phyloP scores from a whole-genome alignment of 1,140 invertebrate species.

The Propsilocerus akamusi region DNA sequence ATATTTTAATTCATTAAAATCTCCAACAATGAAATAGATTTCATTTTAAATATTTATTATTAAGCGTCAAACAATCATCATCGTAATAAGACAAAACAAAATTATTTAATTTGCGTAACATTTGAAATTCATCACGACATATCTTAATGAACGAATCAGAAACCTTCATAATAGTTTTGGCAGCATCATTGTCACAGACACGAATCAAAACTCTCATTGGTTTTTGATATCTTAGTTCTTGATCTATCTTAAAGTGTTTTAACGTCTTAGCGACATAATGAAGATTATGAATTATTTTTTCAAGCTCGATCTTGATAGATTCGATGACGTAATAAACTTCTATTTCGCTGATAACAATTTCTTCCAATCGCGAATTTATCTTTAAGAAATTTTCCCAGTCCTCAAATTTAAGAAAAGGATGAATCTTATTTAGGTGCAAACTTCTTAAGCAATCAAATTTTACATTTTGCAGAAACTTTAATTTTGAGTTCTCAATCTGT shows the following conservation, averaged over 20 bases:
- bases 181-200: background rate
- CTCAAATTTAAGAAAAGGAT: background rate
- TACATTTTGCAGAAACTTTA: background rate
- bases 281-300: background rate
- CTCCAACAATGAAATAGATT: too few relatives aligned
- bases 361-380: background rate
- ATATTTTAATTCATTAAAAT: too few relatives aligned
- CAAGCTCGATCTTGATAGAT: background rate
- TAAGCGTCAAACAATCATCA: background rate
- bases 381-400: conserved; percentile 1
- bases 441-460: background rate
- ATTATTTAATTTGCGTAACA: background rate
- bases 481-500: background rate
- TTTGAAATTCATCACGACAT: background rate
- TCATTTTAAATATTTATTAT: conserved; percentile 1
- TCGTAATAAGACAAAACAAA: background rate
- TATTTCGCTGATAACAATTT: background rate
- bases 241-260: background rate
- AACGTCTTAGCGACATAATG: background rate
- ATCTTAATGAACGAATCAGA: background rate
- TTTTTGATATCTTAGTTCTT: background rate
- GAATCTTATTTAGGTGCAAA: background rate
- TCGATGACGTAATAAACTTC: background rate
- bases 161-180: background rate
- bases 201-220: background rate